Evolutionary conservation across 2,888 invertebrate genomes (phyloP), one percentile per base, ranked within the genome.

Genomic region (Perdita meconis): DNA sequence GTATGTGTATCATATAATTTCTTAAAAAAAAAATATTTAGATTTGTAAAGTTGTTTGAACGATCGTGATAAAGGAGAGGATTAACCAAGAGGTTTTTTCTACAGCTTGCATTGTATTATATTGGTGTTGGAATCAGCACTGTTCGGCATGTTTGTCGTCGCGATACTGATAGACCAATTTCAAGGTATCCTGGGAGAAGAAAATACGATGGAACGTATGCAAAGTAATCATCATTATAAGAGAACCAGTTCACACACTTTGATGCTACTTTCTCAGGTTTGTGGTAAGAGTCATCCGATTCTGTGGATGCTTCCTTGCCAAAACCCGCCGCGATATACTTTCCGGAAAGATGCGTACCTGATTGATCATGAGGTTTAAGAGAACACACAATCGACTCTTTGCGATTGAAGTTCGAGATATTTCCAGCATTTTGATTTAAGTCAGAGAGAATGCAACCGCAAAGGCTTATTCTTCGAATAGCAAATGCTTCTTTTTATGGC

Each of bases 141-240:
- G 30, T 98, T 98, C 93, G 97, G 97, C 8, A 94, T 98, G 90
- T 98, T 98, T 92, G 97, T 97, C 16, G 94, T 96, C 70, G 97
- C 97, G 50, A 97, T 98, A 80, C 95, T 97, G 92, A 95, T 96
- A 84, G 97, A 97, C 93, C 97, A 97, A 93, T 93, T 97, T 82
- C 96, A 96, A 90, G 96, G 97, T 8, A 96, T 97, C 86, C 94
- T 97, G 80, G 95, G 95, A 70, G 97, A 97, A 89, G 97, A 97
- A 92, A 97, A 97, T 22, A 96, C 96, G 0, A 95, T 97, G 0
- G 97, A 97, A 90, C 95, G 96, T 86, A 94, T 96, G 47, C 95
- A 96, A 92, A 93, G 95, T 81, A 95, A 94, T 88, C 95, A 96
- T 36, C 93, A 95, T 26, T 88, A 93, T 83, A 93, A 93, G 42